phyloP scores from a whole-genome alignment of 2,113 vertebrate genomes.

The Melierax canorus region DNA sequence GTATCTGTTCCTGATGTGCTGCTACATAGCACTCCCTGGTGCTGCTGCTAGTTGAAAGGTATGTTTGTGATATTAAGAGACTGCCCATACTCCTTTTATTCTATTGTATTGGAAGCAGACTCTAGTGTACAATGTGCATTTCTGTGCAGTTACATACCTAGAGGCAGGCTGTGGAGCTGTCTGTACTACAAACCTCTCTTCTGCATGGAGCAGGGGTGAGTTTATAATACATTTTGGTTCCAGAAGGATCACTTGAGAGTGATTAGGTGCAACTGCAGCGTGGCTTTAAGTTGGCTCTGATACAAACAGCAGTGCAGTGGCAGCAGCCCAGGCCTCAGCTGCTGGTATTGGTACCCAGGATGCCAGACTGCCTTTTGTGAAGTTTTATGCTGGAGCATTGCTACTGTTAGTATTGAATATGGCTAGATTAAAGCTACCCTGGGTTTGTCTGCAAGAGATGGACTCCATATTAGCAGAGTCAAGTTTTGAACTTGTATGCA shows the following conservation, averaged over 20 bases:
- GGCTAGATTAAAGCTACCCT: neutral
- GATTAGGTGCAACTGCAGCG: neutral
- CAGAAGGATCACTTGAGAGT: neutral
- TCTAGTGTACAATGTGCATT: neutral
- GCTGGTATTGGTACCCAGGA: neutral
- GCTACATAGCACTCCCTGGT: neutral
- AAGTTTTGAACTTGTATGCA: neutral
- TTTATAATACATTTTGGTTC: neutral
- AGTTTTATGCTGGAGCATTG: neutral
- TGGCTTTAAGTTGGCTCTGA: neutral
- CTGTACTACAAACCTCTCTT: neutral
- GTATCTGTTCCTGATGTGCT: neutral
- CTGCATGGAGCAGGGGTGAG: neutral
- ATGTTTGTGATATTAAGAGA: neutral
- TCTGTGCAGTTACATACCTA: neutral
- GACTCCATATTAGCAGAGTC: neutral
- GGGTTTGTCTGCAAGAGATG: neutral
- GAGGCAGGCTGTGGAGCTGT: neutral
- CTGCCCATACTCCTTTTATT: neutral
- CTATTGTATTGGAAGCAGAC: neutral
- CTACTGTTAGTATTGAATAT: neutral
- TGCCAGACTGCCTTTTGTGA: neutral
- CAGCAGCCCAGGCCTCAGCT: neutral
- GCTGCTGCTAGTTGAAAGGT: neutral
- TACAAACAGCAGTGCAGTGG: neutral